Evolutionary conservation across 1,140 invertebrate species (phyloP), one percentile per base, ranked within the genome.

Genomic region (Eufriesea mexicana): DNA sequence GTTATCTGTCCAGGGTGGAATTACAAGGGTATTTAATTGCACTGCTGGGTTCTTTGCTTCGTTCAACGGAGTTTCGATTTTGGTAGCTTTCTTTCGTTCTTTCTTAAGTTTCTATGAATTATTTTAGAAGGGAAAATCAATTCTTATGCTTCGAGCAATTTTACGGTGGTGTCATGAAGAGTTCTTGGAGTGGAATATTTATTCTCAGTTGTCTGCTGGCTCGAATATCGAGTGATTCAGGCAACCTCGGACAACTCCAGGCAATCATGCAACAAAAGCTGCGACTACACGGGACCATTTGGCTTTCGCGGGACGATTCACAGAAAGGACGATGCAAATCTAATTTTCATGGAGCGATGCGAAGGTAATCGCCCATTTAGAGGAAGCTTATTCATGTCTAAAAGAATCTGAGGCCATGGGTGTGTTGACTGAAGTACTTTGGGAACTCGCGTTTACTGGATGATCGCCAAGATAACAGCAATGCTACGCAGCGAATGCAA

Each of bases 1-100:
- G 91, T 96, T 97, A 96, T 98, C 97, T 98, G 95, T 85, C 83
- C 45, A 71, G 85, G 54, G 35, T 42, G 71, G 64, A 64, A 66
- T 66, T 35, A 80, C 25, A 80, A 51, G 28, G 12, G 49, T 42
- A 5, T 74, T 73, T 73, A 75, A 61, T 79, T 81, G 35, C 23
- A 7, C 12, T 18, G 18, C 1, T 18, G 28, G 10, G 5, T n/a
- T 28, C 23, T 20, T 8, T n/a, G 66, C 35, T 18, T 62, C 59
- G 25, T 35, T 70, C 23, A 42, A 23, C n/a, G 10, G 45, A 51
- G 16, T 14, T 51, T 42, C 25, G 4, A 14, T 35, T 5, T 4
- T 10, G 28, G 14, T 8, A 20, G 16, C 10, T 35, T 12, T 62
- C n/a, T 62, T 20, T 62, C 35, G 35, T 35, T 35, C 35, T 35